These are phyloP conservation scores for Eupeodes latifasciatus DNA, from an alignment of 2,888 invertebrate genomes.

Conservation along the genomic window DNA sequence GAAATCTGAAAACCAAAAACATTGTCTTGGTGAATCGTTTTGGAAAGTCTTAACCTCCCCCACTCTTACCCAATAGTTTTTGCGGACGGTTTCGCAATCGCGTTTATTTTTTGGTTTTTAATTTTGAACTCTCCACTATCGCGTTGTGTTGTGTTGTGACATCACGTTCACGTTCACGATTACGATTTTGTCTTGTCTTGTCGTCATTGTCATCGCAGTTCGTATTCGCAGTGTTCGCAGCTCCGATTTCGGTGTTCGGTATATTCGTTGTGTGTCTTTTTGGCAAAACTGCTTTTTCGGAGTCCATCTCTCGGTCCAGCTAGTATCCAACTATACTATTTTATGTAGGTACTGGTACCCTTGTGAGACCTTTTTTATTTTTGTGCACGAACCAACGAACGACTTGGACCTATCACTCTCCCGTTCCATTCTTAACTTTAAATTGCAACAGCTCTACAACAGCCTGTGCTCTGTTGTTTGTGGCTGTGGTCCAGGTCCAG, in stretches of 20 bases:
- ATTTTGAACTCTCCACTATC: slow-evolving; percentile 16
- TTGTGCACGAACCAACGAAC: slow-evolving; percentile 24
- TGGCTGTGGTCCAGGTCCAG: too few relatives aligned
- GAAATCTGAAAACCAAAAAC: not conserved
- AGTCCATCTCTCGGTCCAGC: slow-evolving; percentile 38
- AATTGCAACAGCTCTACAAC: slow-evolving; percentile 23
- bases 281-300: slow-evolving; percentile 39
- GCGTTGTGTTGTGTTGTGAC: slow-evolving; percentile 23
- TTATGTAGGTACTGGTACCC: slow-evolving; percentile 62
- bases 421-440: slow-evolving; percentile 22
- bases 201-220: slow-evolving; percentile 16
- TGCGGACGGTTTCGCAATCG: slow-evolving; percentile 16
- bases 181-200: slow-evolving; percentile 13
- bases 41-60: slow-evolving; percentile 22
- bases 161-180: slow-evolving; percentile 23
- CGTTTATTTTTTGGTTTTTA: not conserved
- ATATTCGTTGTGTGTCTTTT: slow-evolving; percentile 36
- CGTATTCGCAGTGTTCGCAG: not conserved
- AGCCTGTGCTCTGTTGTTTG: slow-evolving; percentile 26
- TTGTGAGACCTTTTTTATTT: slow-evolving; percentile 14
- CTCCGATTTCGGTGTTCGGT: slow-evolving; percentile 26
- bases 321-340: slow-evolving; percentile 16
- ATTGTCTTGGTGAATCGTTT: slow-evolving; percentile 9
- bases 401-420: slow-evolving; percentile 25
- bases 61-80: not conserved